Percentiles rank a stretch among this genome's conserved stretches.
phyloP scores from a whole-genome alignment of 2,888 invertebrate species.

The Polymixis flavicincta region DNA sequence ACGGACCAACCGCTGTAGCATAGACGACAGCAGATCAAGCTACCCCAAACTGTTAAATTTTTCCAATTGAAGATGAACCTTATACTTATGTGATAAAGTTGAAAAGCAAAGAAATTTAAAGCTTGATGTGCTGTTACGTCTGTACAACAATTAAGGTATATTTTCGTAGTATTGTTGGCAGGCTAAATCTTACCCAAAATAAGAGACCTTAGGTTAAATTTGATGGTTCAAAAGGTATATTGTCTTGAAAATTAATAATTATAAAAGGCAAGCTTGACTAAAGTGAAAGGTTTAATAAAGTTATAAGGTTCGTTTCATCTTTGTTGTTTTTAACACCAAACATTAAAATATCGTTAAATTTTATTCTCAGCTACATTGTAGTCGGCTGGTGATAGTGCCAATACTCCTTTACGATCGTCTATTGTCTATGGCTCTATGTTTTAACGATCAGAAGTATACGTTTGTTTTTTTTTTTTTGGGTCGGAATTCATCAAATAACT shows the following conservation, averaged over 20 bases:
- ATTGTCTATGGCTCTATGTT: neutral
- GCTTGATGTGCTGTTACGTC: too few relatives aligned
- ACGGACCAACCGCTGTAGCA: too few relatives aligned
- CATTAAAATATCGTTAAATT: conserved; percentile 26
- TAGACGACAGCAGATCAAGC: too few relatives aligned
- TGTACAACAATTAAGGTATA: neutral
- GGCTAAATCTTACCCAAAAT: neutral
- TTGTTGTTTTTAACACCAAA: conserved; percentile 1
- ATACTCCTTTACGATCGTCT: neutral
- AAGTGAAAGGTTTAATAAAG: conserved; percentile 6
- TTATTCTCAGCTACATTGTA: conserved; percentile 2
- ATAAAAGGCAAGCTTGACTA: neutral
- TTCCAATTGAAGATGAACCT: too few relatives aligned
- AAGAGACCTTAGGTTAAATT: neutral
- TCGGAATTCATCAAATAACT: too few relatives aligned
- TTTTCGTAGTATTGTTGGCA: neutral
- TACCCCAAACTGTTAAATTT: too few relatives aligned
- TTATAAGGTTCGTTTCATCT: neutral
- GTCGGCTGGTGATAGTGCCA: neutral
- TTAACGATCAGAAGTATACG: neutral
- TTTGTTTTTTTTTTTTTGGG: too few relatives aligned
- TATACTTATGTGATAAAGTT: too few relatives aligned
- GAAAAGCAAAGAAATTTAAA: too few relatives aligned
- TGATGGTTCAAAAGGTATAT: neutral
- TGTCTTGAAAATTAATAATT: neutral